phyloP scores from a whole-genome alignment of 1,140 invertebrate species.

The Melipona quadrifasciata region DNA sequence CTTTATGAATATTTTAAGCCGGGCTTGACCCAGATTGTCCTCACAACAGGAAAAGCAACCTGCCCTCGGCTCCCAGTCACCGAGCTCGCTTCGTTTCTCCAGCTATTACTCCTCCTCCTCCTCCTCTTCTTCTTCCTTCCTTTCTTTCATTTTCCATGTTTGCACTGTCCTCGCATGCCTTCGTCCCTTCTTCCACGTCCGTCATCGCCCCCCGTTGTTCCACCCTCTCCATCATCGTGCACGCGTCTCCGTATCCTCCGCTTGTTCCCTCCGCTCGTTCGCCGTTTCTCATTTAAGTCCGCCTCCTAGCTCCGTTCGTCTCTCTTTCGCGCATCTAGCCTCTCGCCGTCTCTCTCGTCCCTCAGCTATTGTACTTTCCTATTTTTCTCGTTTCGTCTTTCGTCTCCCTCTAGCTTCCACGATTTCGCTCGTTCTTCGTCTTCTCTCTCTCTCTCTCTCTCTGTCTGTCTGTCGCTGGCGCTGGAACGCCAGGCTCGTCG shows the following conservation, averaged over 20 bases:
- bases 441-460: neutral
- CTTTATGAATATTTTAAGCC: slow-evolving; percentile 79
- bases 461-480: neutral
- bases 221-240: neutral
- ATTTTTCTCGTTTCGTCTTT: neutral
- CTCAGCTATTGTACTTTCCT: neutral
- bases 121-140: neutral
- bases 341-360: neutral
- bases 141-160: slow-evolving; percentile 21
- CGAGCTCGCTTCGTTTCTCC: slow-evolving; percentile 28
- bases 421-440: neutral
- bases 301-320: neutral
- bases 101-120: slow-evolving; percentile 32
- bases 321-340: neutral
- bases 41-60: slow-evolving; percentile 69
- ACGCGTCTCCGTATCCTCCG: neutral
- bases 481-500: slow-evolving; percentile 29
- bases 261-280: neutral
- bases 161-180: neutral
- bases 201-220: neutral
- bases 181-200: neutral
- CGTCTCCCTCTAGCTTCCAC: neutral
- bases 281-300: neutral
- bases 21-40: slow-evolving; percentile 78
- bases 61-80: slow-evolving; percentile 35